Evolutionary conservation across 2,888 invertebrate species (phyloP), one percentile per base, ranked within the genome.

Genomic region (Mesorhabditis spiculigera): DNA sequence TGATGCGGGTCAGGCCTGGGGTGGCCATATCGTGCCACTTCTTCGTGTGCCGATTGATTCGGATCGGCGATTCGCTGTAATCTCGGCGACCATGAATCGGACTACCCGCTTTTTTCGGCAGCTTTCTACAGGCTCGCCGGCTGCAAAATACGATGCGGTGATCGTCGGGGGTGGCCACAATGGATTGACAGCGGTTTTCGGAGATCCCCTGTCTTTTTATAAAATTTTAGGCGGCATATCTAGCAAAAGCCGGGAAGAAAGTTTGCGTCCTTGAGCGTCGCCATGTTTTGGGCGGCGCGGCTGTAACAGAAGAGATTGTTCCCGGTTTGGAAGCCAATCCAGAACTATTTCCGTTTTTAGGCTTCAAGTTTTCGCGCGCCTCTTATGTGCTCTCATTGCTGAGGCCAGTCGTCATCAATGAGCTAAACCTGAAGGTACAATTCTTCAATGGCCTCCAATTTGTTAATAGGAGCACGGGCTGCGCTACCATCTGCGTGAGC

Each of bases 401-500:
- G n/a, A 80, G 89, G 45, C 90, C 90, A 4, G 86, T 87, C 63
- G 89, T 90, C 41, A 87, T 88, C 64, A 75, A 86, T 43, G 89
- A 90, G 73, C 82, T 90, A 43, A 87, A 89, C 74, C 81, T 90
- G 41, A 88, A 89, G 86, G 89, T 88, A 5, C 42, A 63, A n/a
- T 6, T 66, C 6, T 67, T 16, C 45, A 13, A 4, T 41, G 16
- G 63, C 16, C 66, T 41, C 45, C 63, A 42, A 13, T 69, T 0
- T 42, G 61, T 58, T 61, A 16, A 61, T 16, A 93, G 91, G 86
- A 94, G 94, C 81, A 94, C 91, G 4, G 95, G 94, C 92, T 94
- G 93, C 94, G 95, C 94, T 16, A 95, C 89, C 0, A 93, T 90
- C 82, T 88, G 43, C 83, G 90, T 65, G 87, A 90, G 76, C 90